Conservation (phyloP, 2,113 vertebrate species). For the Albula glossodonta region DNA sequence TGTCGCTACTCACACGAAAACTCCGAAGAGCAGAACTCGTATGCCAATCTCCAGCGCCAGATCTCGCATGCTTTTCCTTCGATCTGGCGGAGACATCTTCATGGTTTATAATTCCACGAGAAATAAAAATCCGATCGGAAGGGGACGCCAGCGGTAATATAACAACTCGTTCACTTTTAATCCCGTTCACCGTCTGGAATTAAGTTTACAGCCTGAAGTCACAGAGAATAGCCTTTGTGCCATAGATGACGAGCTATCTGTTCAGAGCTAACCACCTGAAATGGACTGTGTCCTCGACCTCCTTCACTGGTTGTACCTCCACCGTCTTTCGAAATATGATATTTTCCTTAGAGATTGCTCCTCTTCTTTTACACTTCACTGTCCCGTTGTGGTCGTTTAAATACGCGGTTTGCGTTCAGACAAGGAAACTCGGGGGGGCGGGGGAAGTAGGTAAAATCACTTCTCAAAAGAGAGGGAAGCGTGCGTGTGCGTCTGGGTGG, state of each 20-base stretch:
- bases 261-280: conserved; percentile 1
- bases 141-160: neutral
- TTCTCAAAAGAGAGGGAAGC: neutral
- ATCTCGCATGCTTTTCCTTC: conserved; percentile 69
- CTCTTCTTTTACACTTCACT: neutral
- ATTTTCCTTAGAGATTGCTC: neutral
- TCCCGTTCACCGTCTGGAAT: conserved; percentile 11
- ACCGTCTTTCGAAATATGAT: neutral
- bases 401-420: neutral
- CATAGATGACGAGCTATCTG: conserved; percentile 16
- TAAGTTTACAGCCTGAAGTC: neutral
- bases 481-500: neutral
- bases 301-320: neutral
- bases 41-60: conserved; percentile 72
- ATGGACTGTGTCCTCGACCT: neutral
- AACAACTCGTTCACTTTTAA: conserved; percentile 22
- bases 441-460: neutral
- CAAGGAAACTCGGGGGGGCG: neutral
- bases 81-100: conserved; percentile 71
- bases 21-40: conserved; percentile 75
- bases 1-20: conserved; percentile 73
- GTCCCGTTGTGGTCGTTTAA: neutral
- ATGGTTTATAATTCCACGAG: conserved; percentile 45
- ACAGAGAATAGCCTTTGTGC: neutral
- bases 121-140: conserved; percentile 5